Base-by-base conservation (phyloP, 2,113 vertebrate genomes). In the Platysteira castanea region DNA sequence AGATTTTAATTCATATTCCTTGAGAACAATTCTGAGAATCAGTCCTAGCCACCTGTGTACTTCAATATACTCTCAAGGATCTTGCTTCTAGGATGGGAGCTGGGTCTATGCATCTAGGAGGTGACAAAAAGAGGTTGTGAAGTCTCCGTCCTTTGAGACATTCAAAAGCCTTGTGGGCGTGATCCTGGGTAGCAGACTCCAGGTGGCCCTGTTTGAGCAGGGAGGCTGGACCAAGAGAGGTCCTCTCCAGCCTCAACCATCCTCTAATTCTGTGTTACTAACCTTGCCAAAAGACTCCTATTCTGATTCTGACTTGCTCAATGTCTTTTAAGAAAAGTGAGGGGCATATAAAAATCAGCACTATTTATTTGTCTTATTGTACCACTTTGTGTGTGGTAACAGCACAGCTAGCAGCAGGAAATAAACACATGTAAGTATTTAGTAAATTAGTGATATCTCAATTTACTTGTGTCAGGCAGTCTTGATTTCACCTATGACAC, bases 321-420 rank as follows among this genome's bases (percentile, higher is more conserved):
- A 35, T 15, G 37, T 1, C 8, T 77, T 81, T 81, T 37, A 47
- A 75, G 31, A 91, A 95, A 87, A 82, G 12, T 6, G 75, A 33
- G 23, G 3, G 4, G 0, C 8, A 26, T n/a, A 56, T 39, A 27
- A 81, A 81, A 0, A 56, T 13, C 12, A 54, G 11, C 0, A 0
- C 3, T 15, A 31, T 75, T 79, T 91, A 17, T 47, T 84, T 70
- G 59, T 60, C 10, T 33, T 64, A 52, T 44, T 87, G 4, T 35
- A 78, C 3, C 15, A 39, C 11, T 23, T n/a, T 44, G 3, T 33
- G 42, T 53, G 27, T 52, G 7, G 8, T 35, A 88, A 56, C 10
- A 90, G 6, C 20, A 52, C 11, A 44, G 26, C n/a, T 17, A 65
- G 17, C 26, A 87, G 10, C 26, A 64, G 23, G 26, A 93, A 82